phyloP scores from a whole-genome alignment of 2,797 vertebrate genomes.

The Graptemys geographica region DNA sequence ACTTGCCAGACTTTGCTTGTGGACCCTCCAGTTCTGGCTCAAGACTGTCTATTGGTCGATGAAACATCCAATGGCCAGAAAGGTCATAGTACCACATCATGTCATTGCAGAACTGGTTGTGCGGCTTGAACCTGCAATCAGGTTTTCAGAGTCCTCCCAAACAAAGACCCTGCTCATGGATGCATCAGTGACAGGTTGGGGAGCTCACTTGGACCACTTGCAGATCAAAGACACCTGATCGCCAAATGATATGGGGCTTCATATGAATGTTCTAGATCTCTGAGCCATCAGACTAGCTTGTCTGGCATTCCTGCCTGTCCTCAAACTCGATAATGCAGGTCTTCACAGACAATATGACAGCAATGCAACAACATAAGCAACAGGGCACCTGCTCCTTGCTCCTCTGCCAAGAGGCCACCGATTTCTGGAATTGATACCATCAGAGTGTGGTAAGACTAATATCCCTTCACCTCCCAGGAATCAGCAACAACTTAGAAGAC shows the following conservation, averaged over 20 bases:
- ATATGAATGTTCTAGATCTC: background rate
- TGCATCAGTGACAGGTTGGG: background rate
- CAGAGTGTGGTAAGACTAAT: too few relatives aligned
- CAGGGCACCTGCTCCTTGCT: too few relatives aligned
- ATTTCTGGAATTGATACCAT: too few relatives aligned
- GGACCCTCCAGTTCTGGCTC: background rate
- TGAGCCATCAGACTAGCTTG: too few relatives aligned
- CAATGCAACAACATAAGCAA: too few relatives aligned
- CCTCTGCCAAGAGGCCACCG: too few relatives aligned
- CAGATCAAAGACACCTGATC: background rate
- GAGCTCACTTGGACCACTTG: background rate
- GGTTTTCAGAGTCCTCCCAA: background rate
- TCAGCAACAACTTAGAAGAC: too few relatives aligned
- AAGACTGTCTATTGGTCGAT: background rate
- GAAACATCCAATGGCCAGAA: background rate
- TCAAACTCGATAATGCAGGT: too few relatives aligned
- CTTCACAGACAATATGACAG: too few relatives aligned
- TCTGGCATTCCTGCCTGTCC: too few relatives aligned
- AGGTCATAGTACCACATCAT: background rate
- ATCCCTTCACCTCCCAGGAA: too few relatives aligned
- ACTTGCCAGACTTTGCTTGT: background rate
- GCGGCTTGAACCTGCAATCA: background rate
- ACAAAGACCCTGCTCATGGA: background rate
- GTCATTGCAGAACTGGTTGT: background rate
- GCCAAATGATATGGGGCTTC: background rate